Percentiles rank a stretch among this genome's conserved stretches.
phyloP scores from a whole-genome alignment of 2,797 vertebrate genomes.

The Rhabdomys pumilio region DNA sequence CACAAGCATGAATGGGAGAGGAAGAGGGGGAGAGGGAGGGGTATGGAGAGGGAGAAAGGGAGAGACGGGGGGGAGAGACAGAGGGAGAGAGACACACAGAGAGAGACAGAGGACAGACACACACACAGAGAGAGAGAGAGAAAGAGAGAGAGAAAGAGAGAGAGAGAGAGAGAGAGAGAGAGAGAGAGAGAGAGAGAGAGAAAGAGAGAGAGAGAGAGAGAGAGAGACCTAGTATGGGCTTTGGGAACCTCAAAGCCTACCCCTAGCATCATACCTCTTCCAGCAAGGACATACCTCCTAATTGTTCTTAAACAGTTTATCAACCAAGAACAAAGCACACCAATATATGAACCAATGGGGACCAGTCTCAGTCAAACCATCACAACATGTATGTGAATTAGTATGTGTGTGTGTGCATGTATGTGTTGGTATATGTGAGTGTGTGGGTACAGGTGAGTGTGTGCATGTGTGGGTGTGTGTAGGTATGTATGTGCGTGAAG shows the following conservation, averaged over 20 bases:
- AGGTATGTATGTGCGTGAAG: too few relatives aligned
- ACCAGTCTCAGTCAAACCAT: neutral
- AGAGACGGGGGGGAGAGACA: neutral
- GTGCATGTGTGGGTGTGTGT: neutral
- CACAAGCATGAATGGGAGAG: neutral
- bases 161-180: too few relatives aligned
- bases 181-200: too few relatives aligned
- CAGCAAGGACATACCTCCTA: neutral
- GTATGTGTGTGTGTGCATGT: too few relatives aligned
- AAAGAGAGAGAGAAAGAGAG: neutral
- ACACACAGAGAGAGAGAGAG: too few relatives aligned
- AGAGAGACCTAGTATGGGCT: neutral
- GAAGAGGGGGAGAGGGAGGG: too few relatives aligned
- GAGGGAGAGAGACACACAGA: too few relatives aligned
- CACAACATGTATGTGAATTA: neutral
- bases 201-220: neutral
- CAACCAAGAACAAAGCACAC: neutral
- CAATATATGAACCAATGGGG: neutral
- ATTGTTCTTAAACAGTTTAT: neutral
- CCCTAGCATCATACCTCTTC: neutral
- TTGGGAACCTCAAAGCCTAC: neutral
- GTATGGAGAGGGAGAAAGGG: too few relatives aligned
- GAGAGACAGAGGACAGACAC: neutral
- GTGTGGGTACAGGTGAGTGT: neutral
- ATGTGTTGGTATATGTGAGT: neutral